Percentiles rank a stretch among this genome's conserved stretches.
phyloP scores from a whole-genome alignment of 2,888 invertebrate species.

The Pteria penguin region DNA sequence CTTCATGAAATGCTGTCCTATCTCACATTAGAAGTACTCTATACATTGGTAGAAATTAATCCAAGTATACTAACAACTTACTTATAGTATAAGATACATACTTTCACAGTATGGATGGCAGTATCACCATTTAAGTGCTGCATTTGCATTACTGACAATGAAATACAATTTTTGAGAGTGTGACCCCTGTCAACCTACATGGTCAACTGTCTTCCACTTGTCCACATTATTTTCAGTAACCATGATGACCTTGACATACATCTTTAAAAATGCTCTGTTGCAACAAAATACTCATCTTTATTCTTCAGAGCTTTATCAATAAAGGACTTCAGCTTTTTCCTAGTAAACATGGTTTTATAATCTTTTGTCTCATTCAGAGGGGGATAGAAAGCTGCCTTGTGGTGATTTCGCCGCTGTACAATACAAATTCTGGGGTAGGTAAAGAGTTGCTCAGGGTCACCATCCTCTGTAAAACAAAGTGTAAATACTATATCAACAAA shows the following conservation, averaged over 20 bases:
- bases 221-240: no score
- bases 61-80: no score
- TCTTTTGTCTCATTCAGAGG: constrained; percentile 42
- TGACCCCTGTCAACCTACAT: neutral
- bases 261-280: constrained; percentile 70
- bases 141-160: no score
- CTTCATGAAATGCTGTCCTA: no score
- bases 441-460: constrained; percentile 55
- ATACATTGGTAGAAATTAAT: no score
- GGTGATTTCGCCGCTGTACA: constrained; percentile 67
- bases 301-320: constrained; percentile 51
- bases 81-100: no score
- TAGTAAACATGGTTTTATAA: constrained; percentile 44
- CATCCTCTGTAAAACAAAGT: constrained; percentile 34
- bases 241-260: no score
- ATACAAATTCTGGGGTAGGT: constrained; percentile 70
- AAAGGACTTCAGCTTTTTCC: constrained; percentile 55
- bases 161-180: neutral
- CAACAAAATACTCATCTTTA: constrained; percentile 51
- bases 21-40: no score
- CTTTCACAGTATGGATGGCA: no score
- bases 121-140: no score
- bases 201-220: neutral
- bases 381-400: constrained; percentile 73
- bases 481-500: neutral